Percentiles rank a stretch among this genome's conserved stretches.
Conservation (phyloP, 2,888 invertebrate species). For the Lasioglossum marginatum region DNA sequence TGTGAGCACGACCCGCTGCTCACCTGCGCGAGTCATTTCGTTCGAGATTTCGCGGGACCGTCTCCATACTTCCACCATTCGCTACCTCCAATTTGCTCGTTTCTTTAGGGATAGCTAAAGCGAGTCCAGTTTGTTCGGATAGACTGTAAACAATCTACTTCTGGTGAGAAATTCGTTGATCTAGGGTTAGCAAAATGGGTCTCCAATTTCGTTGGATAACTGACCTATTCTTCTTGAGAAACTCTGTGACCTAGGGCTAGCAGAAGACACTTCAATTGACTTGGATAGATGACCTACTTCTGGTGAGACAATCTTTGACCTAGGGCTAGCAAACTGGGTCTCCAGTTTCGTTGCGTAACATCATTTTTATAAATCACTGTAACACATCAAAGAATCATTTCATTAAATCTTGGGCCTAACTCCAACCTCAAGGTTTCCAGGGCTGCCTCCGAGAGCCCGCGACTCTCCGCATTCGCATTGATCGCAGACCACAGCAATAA, state of each 20-base stretch:
- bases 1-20: slow-evolving; percentile 20
- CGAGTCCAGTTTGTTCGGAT: neutral
- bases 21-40: slow-evolving; percentile 34
- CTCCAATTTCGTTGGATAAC: too few species aligned
- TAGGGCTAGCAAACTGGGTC: neutral
- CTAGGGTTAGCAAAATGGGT: too few species aligned
- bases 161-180: neutral
- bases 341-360: too few species aligned
- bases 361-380: too few species aligned
- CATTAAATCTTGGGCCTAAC: neutral
- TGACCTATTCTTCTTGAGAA: too few species aligned
- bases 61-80: neutral
- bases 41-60: slow-evolving; percentile 24
- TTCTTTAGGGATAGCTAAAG: too few species aligned
- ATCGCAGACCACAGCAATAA: neutral
- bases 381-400: neutral
- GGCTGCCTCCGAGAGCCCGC: neutral
- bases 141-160: neutral
- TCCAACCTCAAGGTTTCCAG: neutral
- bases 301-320: too few species aligned
- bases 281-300: too few species aligned
- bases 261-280: too few species aligned
- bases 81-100: neutral
- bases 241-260: too few species aligned
- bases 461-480: neutral